Evolutionary conservation across 2,797 vertebrate species (phyloP), one percentile per base, ranked within the genome.

Genomic region (Pantherophis vulpinus): DNA sequence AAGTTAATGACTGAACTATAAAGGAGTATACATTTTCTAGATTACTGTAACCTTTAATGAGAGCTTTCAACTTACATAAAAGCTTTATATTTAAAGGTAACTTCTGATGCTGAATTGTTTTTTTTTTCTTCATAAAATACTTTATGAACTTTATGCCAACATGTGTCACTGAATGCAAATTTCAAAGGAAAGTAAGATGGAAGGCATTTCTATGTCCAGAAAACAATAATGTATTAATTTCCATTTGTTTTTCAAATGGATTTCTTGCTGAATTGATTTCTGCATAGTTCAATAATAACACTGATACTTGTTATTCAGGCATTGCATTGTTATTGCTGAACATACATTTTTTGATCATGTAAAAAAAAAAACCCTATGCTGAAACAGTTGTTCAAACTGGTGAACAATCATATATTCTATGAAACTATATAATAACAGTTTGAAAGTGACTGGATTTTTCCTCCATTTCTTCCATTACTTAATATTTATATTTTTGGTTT

Each of bases 71-170:
- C 23, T 11, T 56, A 51, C n/a, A 86, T 0, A 66, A 91, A 94
- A 94, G 11, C 13, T 83, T 79, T 91, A 29, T 63, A 27, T 91
- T 90, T 93, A 94, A 93, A 93, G 55, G 89, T 4, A 95, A 47
- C 12, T 91, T 94, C 93, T 89, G 87, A 96, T 94, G 89, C 14
- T 2, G 93, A 95, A 93, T 86, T 79, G 37, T 74, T 91, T 86
- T 93, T 88, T 88, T 93, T 91, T 95, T 63, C 32, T n/a, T 90
- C 66, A 55, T 54, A 91, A 66, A 93, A 92, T 83, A 63, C 51
- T 92, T 93, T 60, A 89, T 32, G 2, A 1, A 93, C 87, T 94
- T 32, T 94, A 79, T n/a, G 88, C 58, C 37, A 86, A n/a, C 54
- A 86, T 89, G 13, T 61, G 55, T 32, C 87, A 83, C 9, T 91